Evolutionary conservation across 2,888 invertebrate species (phyloP), one percentile per base, ranked within the genome.

Genomic region (Eupithecia vulgata): DNA sequence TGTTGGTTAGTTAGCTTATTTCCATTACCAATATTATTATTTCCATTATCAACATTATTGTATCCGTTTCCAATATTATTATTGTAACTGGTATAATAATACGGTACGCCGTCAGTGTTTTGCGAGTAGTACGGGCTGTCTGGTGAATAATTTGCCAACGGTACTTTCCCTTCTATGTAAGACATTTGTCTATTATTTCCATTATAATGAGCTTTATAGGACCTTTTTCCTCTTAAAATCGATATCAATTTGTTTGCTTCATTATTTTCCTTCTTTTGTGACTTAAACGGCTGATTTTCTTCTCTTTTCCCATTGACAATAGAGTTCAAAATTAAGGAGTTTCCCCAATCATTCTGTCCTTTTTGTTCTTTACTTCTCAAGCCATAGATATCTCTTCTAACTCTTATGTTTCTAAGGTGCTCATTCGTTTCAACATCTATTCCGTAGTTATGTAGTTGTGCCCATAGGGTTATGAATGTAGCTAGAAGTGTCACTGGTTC

Each of bases 371-470:
- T 73, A 42, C 66, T 59, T 1, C 61, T 45, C 61, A n/a, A 1
- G 13, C 0, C 25, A 15, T 59, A 69, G 34, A 67, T 70, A 5
- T 79, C 73, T 68, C 88, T 78, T 12, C 81, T 75, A 0, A 88
- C 88, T 62, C 85, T 48, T 7, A 85, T 65, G n/a, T 85, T 72
- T 10, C 79, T 81, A 5, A 84, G 74, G 3, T 83, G 72, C 0
- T 83, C 82, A 17, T 83, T 74, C 0, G 83, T 78, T 1, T 81
- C 71, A 0, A 71, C 68, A 4, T 84, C 75, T 0, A 89, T 87
- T 0, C 82, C 86, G 59, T 84, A 88, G 48, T 87, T 89, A 6
- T 81, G 69, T 0, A 75, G 64, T 21, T 72, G 72, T 6, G 75
- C 75, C 73, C 71, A 75, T 7, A 71, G 17, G 1, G 64, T 65